Evolutionary conservation across 2,888 invertebrate species (phyloP), one percentile per base, ranked within the genome.

Genomic region (Aromia moschata): DNA sequence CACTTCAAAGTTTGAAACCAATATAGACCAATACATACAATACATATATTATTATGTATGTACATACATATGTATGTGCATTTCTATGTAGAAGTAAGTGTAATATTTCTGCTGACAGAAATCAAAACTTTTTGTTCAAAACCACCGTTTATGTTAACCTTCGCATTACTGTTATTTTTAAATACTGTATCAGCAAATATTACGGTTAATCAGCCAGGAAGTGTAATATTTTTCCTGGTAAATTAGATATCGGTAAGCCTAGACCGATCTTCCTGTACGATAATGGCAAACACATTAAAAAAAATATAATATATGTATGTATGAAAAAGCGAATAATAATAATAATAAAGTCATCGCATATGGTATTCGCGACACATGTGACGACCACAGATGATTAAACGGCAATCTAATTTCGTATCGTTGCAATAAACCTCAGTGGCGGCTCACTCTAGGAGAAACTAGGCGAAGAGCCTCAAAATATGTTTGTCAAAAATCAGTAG

Each of bases 141-240:
- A n/a, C n/a, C n/a, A n/a, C n/a, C n/a, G n/a, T n/a, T n/a, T n/a
- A 25, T 9, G 33, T 33, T 33, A 11, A 33, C 33, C 33, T 33
- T 33, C 33, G 11, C 33, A 33, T 11, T 7, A 7, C 5, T 11
- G 33, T 20, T 12, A 20, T 20, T 20, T 25, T 5, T 11, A 41
- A 17, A 41, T 20, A 33, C 16, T 5, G 11, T 11, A 43, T 43
- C 25, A 43, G 14, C 43, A 43, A 43, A 43, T 43, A 43, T 33
- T 33, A 7, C n/a, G 18, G 7, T 25, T 43, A 43, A 43, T 43
- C 43, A 43, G 25, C 43, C 43, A 43, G 43, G 43, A 43, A 43
- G 43, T 43, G 43, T 12, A 10, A 43, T 43, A 20, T 43, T 18
- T 43, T n/a, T 43, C 25, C 20, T 20, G 43, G 43, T 43, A 43